phyloP scores from a whole-genome alignment of 2,113 vertebrate species.

The Neogale vison region DNA sequence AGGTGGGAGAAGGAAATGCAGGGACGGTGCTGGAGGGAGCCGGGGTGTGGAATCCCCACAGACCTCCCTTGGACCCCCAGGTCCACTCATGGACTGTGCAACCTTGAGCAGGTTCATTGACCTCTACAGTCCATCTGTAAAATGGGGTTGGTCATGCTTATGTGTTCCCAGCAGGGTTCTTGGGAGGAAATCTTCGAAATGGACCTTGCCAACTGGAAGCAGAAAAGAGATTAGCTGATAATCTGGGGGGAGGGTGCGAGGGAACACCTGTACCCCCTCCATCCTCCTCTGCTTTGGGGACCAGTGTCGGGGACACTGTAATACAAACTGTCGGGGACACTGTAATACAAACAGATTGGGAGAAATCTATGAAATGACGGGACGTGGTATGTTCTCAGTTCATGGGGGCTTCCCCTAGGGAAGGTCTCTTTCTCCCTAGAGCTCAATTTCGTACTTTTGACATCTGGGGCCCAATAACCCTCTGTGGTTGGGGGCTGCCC shows the following conservation, averaged over 20 bases:
- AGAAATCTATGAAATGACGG: not conserved
- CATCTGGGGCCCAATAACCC: not conserved
- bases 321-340: not conserved
- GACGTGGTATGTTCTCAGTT: not conserved
- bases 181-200: not conserved
- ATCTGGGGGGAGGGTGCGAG: not conserved
- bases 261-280: not conserved
- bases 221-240: not conserved
- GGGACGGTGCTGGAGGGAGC: not conserved
- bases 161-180: not conserved
- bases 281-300: not conserved
- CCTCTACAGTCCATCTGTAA: not conserved
- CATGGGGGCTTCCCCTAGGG: not conserved
- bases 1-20: accelerated
- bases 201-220: not conserved
- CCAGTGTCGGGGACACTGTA: not conserved
- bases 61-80: not conserved
- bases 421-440: not conserved
- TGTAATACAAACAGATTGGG: not conserved
- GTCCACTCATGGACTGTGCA: not conserved
- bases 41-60: not conserved
- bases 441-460: not conserved
- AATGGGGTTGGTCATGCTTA: not conserved
- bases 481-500: not conserved
- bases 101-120: not conserved